These are phyloP conservation scores for Nymphalis io DNA, from an alignment of 1,140 invertebrate genomes.

Conservation along the genomic window DNA sequence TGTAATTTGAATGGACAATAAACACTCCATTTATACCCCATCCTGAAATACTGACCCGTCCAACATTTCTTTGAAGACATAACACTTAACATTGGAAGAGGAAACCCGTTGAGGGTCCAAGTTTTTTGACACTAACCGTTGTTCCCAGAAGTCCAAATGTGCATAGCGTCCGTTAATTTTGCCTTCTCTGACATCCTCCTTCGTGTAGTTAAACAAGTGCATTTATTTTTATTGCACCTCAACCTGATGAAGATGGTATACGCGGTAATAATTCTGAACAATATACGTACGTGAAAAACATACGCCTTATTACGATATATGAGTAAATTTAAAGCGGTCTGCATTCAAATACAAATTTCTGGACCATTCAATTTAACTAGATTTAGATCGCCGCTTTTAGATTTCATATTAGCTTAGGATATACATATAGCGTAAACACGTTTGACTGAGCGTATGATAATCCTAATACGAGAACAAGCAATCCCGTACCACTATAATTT, in stretches of 20 bases:
- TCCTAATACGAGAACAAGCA: constrained; percentile 50
- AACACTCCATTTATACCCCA: constrained; percentile 13
- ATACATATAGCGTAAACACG: constrained; percentile 44
- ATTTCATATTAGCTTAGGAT: constrained; percentile 40
- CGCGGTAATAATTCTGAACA: neutral
- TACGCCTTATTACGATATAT: neutral
- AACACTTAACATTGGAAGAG: constrained; percentile 35
- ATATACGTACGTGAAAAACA: neutral
- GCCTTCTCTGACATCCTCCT: constrained; percentile 19
- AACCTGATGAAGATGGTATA: neutral
- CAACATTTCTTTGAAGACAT: constrained; percentile 45
- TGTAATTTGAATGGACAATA: constrained; percentile 10
- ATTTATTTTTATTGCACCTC: constrained; percentile 22
- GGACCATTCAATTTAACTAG: constrained; percentile 22
- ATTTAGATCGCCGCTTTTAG: constrained; percentile 38
- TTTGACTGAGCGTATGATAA: constrained; percentile 46
- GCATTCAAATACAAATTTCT: constrained; percentile 22
- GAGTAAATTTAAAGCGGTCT: neutral
- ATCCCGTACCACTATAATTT: constrained; percentile 63
- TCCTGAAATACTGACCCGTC: constrained; percentile 43
- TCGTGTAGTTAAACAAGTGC: constrained; percentile 15
- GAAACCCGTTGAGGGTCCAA: constrained; percentile 25
- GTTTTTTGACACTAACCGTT: constrained; percentile 18
- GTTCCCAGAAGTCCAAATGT: constrained; percentile 22
- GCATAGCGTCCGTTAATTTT: constrained; percentile 28